Evolutionary conservation across 30 jellyfish, hydroid and myxozoan genomes (phyloP).

Genomic region (Mastigias papua): DNA sequence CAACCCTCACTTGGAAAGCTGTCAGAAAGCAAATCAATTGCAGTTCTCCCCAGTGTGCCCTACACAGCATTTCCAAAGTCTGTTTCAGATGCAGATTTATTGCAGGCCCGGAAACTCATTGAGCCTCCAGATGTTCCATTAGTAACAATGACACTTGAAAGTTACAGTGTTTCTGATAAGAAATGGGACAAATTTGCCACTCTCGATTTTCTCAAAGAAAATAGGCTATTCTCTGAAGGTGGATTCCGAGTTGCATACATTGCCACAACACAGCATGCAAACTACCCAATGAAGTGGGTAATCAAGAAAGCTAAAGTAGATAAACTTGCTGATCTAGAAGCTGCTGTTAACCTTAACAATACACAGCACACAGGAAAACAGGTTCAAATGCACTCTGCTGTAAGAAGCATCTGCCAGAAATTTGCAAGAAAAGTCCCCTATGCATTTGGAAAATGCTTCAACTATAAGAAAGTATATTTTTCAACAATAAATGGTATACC

Average conservation of each 20-base stretch:
- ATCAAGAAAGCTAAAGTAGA: conserved; percentile 12
- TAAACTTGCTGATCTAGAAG: neutral
- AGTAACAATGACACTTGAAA: conserved; percentile 14
- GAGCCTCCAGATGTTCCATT: conserved; percentile 12
- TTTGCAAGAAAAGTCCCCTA: too few species aligned
- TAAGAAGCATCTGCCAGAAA: too few species aligned
- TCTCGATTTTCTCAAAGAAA: neutral
- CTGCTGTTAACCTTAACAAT: neutral
- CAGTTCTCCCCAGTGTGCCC: neutral
- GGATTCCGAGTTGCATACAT: conserved; percentile 41
- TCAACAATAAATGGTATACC: conserved; percentile 34
- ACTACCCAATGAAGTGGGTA: conserved; percentile 13
- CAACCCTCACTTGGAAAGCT: neutral
- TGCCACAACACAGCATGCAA: conserved; percentile 7
- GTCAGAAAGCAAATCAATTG: neutral
- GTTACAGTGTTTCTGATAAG: neutral
- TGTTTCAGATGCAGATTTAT: conserved; percentile 41
- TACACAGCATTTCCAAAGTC: conserved; percentile 19
- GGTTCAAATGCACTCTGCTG: conserved; percentile 41
- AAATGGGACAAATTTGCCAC: conserved; percentile 5
- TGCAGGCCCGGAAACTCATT: conserved; percentile 17
- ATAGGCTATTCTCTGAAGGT: conserved; percentile 4
- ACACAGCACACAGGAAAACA: conserved; percentile 31
- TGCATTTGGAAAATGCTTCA: neutral
- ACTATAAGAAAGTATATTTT: neutral